These are phyloP conservation scores for Aurelia sp. DNA, from an alignment of 30 jellyfish, hydroid and myxozoan genomes.

Conservation along the genomic window DNA sequence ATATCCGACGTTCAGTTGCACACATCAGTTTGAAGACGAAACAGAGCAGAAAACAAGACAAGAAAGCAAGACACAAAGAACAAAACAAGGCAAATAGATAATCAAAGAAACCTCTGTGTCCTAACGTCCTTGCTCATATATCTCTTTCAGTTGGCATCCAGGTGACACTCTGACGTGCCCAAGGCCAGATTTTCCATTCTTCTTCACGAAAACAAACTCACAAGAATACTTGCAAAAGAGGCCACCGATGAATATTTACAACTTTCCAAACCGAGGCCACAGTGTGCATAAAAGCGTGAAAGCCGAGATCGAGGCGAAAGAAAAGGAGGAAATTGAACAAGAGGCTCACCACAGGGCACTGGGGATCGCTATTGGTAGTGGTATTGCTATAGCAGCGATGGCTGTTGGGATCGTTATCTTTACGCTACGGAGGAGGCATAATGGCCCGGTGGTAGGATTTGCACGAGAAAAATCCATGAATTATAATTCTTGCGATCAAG, in stretches of 20 bases:
- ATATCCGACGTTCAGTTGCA: too few species aligned
- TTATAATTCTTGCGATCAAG: slow-evolving; percentile 26
- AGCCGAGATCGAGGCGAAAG: slow-evolving; percentile 7
- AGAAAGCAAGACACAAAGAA: too few species aligned
- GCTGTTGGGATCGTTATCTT: slow-evolving; percentile 40
- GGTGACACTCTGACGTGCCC: slow-evolving; percentile 68
- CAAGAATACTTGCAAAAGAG: slow-evolving; percentile 18
- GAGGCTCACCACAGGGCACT: slow-evolving; percentile 17
- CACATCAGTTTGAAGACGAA: too few species aligned
- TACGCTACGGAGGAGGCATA: slow-evolving; percentile 1
- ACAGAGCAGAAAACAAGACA: too few species aligned
- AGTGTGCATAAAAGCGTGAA: not conserved
- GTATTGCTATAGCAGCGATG: slow-evolving; percentile 33
- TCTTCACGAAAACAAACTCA: slow-evolving; percentile 69
- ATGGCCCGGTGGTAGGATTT: not conserved
- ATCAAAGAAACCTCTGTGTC: too few species aligned
- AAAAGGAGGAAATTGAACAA: not conserved
- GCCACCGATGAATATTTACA: slow-evolving; percentile 5
- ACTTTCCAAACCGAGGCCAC: not conserved
- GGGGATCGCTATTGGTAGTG: slow-evolving; percentile 48
- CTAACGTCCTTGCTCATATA: too few species aligned
- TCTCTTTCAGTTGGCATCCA: slow-evolving; percentile 38
- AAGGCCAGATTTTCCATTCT: slow-evolving; percentile 65
- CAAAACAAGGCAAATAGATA: too few species aligned
- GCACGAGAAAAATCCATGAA: not conserved